Base-by-base conservation (phyloP, 2,797 vertebrate species). In the Sebastes hubbsi region DNA sequence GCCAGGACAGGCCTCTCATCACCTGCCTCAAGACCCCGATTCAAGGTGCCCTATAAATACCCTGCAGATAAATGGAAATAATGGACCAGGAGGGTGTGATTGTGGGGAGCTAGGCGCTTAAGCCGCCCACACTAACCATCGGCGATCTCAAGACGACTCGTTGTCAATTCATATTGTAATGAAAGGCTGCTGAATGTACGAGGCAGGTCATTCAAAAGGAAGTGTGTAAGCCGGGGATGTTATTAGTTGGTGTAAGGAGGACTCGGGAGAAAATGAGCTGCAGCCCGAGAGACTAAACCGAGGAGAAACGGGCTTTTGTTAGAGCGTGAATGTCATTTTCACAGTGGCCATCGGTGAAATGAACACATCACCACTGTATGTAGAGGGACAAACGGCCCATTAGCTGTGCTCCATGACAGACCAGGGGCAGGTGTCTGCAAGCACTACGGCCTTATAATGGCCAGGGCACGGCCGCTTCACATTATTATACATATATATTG, bases 21-120 rank as follows among this genome's bases (percentile, higher is more conserved):
- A 91, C 89, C 92, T 90, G 87, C 83, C 42, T 58, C 32, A 70
- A 88, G 84, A 93, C 89, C 87, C 78, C 87, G 80, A 83, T 85
- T 87, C 87, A 90, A 91, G 86, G 78, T 82, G 75, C 52, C 78
- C 73, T 85, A 87, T 87, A 91, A 90, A 91, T 90, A 91, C 83
- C 60, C 72, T 16, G 62, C 58, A 81, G 82, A 87, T 84, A 84
- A 92, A 88, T 87, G 72, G 42, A 92, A 67, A 78, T 88, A 93
- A 91, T 89, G 80, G 83, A 82, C 67, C 62, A 18, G 72, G 25
- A 42, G 63, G 56, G 63, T 80, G 69, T 66, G 82, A 85, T 76
- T 84, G 67, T 12, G 56, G 70, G 67, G 58, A 77, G 89, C 82
- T 42, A 11, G 72, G 36, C 34, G 68, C 84, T 25, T 82, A 78